A percentile compares a stretch with the other conserved stretches of the same genome.
phyloP scores from a whole-genome alignment of 2,888 invertebrate species.

The Nasonia oneida region DNA sequence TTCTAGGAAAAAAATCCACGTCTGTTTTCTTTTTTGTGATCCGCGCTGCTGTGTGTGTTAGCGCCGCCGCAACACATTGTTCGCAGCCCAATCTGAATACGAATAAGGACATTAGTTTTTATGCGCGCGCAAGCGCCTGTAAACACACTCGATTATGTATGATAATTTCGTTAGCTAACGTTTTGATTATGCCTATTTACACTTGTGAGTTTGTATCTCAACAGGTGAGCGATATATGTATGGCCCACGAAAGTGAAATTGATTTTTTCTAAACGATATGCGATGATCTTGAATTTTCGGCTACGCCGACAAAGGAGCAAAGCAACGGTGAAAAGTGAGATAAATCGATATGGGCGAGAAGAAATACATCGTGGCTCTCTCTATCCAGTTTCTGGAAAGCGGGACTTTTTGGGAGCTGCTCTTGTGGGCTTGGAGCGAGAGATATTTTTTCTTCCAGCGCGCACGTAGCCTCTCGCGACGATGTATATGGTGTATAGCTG shows the following conservation, averaged over 20 bases:
- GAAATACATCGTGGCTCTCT: not conserved
- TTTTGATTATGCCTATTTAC: constrained; percentile 7
- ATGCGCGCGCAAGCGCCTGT: not conserved
- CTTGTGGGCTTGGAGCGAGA: not conserved
- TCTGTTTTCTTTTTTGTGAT: not conserved
- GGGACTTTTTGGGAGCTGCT: constrained; percentile 40
- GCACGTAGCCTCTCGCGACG: not conserved
- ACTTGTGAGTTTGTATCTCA: not conserved
- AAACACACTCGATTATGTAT: constrained; percentile 40
- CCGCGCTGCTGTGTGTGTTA: not conserved
- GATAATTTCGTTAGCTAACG: constrained; percentile 27
- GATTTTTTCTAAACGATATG: not conserved
- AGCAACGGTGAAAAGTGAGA: constrained; percentile 28
- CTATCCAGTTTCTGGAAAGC: constrained; percentile 57
- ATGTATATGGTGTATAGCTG: not conserved
- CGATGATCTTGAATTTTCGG: not conserved
- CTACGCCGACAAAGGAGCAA: not conserved
- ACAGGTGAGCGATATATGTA: not conserved
- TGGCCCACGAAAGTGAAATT: not conserved
- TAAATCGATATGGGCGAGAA: constrained; percentile 25
- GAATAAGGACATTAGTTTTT: constrained; percentile 51
- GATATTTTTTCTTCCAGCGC: constrained; percentile 35
- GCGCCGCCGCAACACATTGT: constrained; percentile 37
- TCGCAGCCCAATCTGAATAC: constrained; percentile 46
- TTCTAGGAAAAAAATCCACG: constrained; percentile 21